Conservation (phyloP, 2,797 vertebrate species). For the Sebastes variabilis region DNA sequence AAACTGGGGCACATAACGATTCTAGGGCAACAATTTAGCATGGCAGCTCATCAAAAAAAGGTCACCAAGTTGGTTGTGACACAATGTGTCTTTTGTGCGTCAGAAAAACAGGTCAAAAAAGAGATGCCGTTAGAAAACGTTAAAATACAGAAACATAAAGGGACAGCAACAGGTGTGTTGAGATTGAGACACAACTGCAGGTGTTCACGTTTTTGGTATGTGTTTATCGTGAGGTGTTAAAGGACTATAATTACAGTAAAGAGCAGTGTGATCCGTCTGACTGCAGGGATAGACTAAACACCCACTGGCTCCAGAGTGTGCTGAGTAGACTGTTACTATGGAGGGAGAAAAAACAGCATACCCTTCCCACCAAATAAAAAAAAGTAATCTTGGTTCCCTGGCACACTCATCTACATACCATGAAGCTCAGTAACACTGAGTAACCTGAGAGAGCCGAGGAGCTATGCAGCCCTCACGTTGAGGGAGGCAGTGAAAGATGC, state of each 20-base stretch:
- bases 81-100: slow-evolving; percentile 66
- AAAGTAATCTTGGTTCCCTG: slow-evolving; percentile 36
- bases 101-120: slow-evolving; percentile 30
- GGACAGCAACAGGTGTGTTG: slow-evolving; percentile 17
- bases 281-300: slow-evolving; percentile 40
- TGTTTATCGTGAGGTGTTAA: slow-evolving; percentile 26
- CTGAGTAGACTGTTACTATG: slow-evolving; percentile 57
- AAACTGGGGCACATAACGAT: slow-evolving; percentile 58
- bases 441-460: slow-evolving; percentile 66
- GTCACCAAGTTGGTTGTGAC: slow-evolving; percentile 37
- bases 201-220: slow-evolving; percentile 14
- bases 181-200: slow-evolving; percentile 13
- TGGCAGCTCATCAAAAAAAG: slow-evolving; percentile 35
- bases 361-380: slow-evolving; percentile 43
- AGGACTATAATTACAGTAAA: slow-evolving; percentile 56
- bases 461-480: slow-evolving; percentile 37
- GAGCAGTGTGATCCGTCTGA: slow-evolving; percentile 42
- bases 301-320: slow-evolving; percentile 26
- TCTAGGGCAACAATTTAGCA: slow-evolving; percentile 63
- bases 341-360: background rate
- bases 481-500: slow-evolving; percentile 28
- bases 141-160: background rate
- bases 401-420: slow-evolving; percentile 64
- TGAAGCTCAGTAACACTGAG: slow-evolving; percentile 57
- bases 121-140: background rate